These are phyloP conservation scores for Pagetopsis macropterus DNA, from an alignment of 2,797 vertebrate genomes.

Conservation along the genomic window DNA sequence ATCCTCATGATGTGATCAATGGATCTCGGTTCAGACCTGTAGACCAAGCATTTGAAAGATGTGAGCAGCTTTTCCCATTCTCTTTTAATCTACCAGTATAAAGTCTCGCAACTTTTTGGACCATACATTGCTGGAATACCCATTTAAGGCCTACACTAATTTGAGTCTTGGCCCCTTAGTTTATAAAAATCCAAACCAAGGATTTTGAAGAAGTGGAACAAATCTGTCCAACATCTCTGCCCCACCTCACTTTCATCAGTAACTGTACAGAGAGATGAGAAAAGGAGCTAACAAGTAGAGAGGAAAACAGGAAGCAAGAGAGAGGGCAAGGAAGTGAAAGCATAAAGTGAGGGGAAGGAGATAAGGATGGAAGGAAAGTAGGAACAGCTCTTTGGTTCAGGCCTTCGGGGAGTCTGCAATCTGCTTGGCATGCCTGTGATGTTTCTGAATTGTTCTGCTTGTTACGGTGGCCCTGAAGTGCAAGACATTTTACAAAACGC, in stretches of 20 bases:
- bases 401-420: conserved; percentile 9
- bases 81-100: not conserved
- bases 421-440: conserved; percentile 5
- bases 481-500: too few species aligned
- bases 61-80: too few species aligned
- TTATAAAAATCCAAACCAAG: not conserved
- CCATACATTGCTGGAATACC: too few species aligned
- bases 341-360: not conserved
- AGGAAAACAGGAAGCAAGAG: conserved; percentile 11
- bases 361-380: conserved; percentile 2
- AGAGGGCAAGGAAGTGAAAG: not conserved
- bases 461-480: too few species aligned
- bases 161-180: not conserved
- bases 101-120: not conserved
- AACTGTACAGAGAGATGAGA: not conserved
- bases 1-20: not conserved
- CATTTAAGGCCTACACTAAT: not conserved
- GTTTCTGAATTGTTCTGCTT: not conserved
- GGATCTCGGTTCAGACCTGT: not conserved
- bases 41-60: not conserved
- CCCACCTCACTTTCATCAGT: not conserved
- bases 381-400: not conserved
- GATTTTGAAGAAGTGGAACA: not conserved
- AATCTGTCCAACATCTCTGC: not conserved
- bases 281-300: not conserved